Evolutionary conservation across 2,797 vertebrate species (phyloP), one percentile per base, ranked within the genome.

Genomic region (Threskiornis aethiopicus): DNA sequence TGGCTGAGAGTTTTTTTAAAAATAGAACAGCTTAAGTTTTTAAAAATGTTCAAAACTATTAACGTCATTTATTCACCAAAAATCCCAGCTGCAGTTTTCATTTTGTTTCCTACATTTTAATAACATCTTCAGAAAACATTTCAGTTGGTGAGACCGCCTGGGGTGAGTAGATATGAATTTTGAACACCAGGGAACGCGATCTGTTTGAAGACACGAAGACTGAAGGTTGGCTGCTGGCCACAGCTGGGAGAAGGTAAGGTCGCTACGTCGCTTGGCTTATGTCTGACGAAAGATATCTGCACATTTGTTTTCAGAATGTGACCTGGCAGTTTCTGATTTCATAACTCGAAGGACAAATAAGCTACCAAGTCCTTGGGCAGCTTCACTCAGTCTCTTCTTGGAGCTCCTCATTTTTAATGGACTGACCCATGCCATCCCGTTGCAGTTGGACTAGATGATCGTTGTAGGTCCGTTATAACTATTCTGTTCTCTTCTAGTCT

Each of bases 261-360:
- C 47, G 47, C 24, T 51, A 0, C 0, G 0, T 66, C 5, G 0
- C 66, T 65, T 79, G 47, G 75, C 24, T 82, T 22, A 8, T 11
- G 25, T 35, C 31, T 64, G 46, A 17, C 2, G 9, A n/a, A 19
- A 29, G 35, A n/a, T 11, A 22, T 6, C 21, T 6, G 55, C 33
- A 25, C 1, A 0, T 66, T 72, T 77, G 22, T 42, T 26, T 89
- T 24, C 64, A 49, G 62, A 59, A 65, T 4, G 31, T 46, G 59
- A 71, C 21, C 52, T 62, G 90, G 24, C 17, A 33, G 14, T 44
- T 52, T 58, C 52, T 78, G 41, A 19, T 51, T 29, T 59, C 72
- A 11, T 54, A 35, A 9, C 8, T 13, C 6, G 33, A 24, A 66
- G 42, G 59, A 62, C 2, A 2, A 44, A 49, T 59, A 64, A 84